Conservation (phyloP, 2,888 invertebrate species). For the Rhynchonema sp. region DNA sequence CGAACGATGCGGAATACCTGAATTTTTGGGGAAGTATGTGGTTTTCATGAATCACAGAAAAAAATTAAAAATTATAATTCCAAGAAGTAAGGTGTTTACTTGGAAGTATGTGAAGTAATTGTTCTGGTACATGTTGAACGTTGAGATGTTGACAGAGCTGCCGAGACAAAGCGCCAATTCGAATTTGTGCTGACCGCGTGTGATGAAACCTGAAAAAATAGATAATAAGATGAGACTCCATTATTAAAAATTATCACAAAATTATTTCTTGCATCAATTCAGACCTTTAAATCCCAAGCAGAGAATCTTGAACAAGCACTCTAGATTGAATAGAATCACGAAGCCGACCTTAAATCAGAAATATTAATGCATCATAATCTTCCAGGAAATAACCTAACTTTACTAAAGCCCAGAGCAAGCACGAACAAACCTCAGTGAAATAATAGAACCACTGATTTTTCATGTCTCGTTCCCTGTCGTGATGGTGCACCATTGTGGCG, state of each 20-base stretch:
- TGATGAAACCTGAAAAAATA: no score
- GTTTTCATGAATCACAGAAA: constrained; percentile 1
- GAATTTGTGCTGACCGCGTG: constrained; percentile 53
- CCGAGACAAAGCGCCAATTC: constrained; percentile 78
- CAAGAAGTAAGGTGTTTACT: constrained; percentile 35
- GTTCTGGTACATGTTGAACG: constrained; percentile 55
- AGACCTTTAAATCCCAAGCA: constrained; percentile 83
- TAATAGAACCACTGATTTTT: constrained; percentile 19
- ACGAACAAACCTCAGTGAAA: constrained; percentile 23
- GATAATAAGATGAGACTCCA: no score
- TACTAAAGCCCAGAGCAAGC: no score
- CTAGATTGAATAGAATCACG: constrained; percentile 76
- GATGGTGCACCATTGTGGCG: constrained; percentile 81
- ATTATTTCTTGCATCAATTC: no score
- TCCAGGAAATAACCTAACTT: background rate
- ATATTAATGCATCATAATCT: background rate
- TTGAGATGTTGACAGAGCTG: constrained; percentile 74
- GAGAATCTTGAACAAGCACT: constrained; percentile 89
- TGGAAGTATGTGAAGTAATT: constrained; percentile 91
- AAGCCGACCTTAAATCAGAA: constrained; percentile 50
- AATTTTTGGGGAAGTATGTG: background rate
- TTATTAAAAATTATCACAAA: no score
- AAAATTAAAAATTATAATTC: background rate
- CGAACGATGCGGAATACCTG: constrained; percentile 80
- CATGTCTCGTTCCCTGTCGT: constrained; percentile 45